Evolutionary conservation across 2,888 invertebrate genomes (phyloP).

Genomic region (Synergus japonicus): DNA sequence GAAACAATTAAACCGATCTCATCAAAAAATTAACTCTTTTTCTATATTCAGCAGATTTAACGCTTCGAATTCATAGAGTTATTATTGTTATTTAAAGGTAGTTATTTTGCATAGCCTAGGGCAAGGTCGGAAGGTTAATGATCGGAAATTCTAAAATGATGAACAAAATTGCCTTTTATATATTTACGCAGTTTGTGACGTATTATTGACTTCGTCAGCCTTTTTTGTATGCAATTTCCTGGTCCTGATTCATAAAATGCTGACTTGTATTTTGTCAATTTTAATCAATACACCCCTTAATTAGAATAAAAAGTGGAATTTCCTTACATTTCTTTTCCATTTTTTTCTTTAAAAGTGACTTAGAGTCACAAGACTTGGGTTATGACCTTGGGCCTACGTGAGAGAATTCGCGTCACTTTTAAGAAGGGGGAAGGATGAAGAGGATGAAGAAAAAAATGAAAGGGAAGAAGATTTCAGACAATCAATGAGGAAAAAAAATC

Average conservation of each 20-base stretch:
- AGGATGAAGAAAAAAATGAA: background rate
- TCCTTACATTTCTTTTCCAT: background rate
- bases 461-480: background rate
- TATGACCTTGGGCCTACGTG: background rate
- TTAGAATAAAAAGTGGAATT: background rate
- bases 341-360: background rate
- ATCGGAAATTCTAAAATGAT: background rate
- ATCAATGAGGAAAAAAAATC: background rate
- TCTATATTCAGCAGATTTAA: background rate
- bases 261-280: background rate
- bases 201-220: background rate
- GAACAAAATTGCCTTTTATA: background rate
- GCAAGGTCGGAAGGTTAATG: conserved; percentile 5
- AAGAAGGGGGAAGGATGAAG: background rate
- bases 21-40: background rate
- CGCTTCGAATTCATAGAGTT: background rate
- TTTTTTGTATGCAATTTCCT: background rate
- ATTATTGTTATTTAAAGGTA: background rate
- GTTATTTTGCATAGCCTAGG: background rate
- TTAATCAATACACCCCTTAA: no score
- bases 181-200: background rate
- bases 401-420: background rate
- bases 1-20: background rate
- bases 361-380: background rate
- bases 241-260: background rate